These are phyloP conservation scores for Leptinotarsa tumamoca DNA, from an alignment of 2,888 invertebrate genomes.

Conservation along the genomic window DNA sequence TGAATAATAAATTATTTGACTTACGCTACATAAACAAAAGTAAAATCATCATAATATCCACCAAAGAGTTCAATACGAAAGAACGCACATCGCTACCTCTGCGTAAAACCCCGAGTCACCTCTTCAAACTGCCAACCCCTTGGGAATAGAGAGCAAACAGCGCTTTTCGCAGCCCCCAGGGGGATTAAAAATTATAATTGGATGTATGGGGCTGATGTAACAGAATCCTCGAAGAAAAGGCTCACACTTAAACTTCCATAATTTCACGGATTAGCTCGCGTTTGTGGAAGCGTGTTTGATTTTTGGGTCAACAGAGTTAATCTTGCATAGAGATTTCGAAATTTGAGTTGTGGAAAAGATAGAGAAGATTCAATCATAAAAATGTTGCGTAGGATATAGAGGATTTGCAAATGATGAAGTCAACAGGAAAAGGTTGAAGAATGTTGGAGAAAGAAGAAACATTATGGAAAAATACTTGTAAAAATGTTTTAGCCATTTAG, in stretches of 20 bases:
- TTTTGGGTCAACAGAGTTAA: constrained; percentile 36
- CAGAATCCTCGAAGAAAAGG: constrained; percentile 41
- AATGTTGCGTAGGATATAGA: too few species aligned
- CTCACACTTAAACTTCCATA: constrained; percentile 41
- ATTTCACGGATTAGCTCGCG: constrained; percentile 45
- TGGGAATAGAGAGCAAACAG: constrained; percentile 57
- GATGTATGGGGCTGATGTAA: constrained; percentile 56
- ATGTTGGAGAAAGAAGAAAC: too few species aligned
- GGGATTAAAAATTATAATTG: constrained; percentile 67
- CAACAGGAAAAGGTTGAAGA: too few species aligned
- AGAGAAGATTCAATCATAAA: neutral
- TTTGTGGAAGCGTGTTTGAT: constrained; percentile 28
- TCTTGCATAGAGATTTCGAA: constrained; percentile 19
- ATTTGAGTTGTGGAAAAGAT: neutral
- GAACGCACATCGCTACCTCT: neutral
- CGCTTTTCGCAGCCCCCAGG: constrained; percentile 59
- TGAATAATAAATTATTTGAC: too few species aligned
- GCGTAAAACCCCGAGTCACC: neutral
- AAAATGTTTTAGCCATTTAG: too few species aligned
- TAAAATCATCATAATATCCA: neutral
- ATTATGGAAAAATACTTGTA: too few species aligned
- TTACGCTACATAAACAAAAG: too few species aligned
- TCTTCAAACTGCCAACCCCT: neutral
- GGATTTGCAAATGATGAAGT: too few species aligned
- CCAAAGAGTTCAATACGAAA: neutral